Base-by-base conservation (phyloP, 2,797 vertebrate genomes). In the Limosa lapponica region DNA sequence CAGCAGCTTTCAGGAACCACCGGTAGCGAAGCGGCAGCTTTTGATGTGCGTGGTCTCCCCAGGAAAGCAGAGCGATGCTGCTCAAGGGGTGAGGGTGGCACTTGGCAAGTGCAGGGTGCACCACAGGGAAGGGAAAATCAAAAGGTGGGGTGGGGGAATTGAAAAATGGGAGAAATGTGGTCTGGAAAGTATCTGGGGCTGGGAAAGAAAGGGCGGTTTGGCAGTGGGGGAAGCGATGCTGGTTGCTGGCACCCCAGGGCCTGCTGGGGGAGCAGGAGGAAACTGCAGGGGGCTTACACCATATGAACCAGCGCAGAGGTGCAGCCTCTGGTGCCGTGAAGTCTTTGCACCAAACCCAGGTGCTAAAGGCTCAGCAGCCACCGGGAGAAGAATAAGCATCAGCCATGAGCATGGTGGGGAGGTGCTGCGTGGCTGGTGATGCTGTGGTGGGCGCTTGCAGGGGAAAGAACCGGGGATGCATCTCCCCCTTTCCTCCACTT, bases 131-230 rank as follows among this genome's bases (percentile, higher is more conserved):
- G 18, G 6, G 17, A 39, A 71, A 51, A 46, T 24, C 5, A 27
- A 65, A 70, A 32, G 8, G 2, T 4, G 1, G 0, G 2, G 7
- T 23, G 8, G 3, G 24, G 5, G 5, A 24, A 36, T 5, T n/a
- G 16, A 44, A 87, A 79, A 90, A 41, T 18, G 12, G 13, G 75
- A 78, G 28, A 83, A 78, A 37, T 12, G 4, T 37, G 14, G 13
- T 49, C 61, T 28, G 7, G 8, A 73, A 83, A 24, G 67, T 25
- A 25, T 6, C 19, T 83, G n/a, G 23, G 13, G 2, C 4, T 64
- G 41, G 25, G 48, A 37, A 28, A 59, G 48, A 44, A n/a, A 32
- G 8, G 23, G 3, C 27, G 44, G 5, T 92, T 92, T 87, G 71
- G 11, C 32, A 27, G 8, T n/a, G 28, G 25, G 25, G 25, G n/a